phyloP scores from a whole-genome alignment of 2,113 vertebrate genomes.

The Carollia perspicillata region DNA sequence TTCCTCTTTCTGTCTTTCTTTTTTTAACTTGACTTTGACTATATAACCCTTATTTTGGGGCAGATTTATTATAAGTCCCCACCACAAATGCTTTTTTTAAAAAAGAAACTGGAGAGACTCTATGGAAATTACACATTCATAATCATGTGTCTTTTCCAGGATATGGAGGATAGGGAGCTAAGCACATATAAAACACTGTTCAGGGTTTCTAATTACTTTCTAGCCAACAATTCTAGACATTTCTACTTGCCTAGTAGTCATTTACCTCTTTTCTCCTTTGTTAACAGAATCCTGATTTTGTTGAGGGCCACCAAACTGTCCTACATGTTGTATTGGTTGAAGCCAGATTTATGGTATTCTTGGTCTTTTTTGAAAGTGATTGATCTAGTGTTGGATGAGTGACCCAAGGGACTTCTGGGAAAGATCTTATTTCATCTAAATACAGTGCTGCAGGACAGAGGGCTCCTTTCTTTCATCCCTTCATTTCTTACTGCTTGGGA shows the following conservation, averaged over 20 bases:
- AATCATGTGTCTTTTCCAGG: background rate
- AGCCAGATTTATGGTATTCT: background rate
- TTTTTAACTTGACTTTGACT: background rate
- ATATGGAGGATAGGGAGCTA: background rate
- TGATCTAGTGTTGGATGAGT: background rate
- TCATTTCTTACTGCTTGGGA: background rate
- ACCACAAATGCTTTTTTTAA: background rate
- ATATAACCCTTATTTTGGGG: background rate
- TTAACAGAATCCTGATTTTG: constrained; percentile 10
- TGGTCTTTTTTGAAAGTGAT: background rate
- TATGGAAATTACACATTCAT: background rate
- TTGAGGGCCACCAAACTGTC: background rate
- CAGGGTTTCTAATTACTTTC: background rate
- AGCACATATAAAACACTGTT: background rate
- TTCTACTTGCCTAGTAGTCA: background rate
- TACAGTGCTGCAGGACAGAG: background rate
- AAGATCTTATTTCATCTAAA: background rate
- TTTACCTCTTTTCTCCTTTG: background rate
- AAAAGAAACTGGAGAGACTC: background rate
- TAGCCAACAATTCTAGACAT: background rate
- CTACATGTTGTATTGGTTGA: background rate
- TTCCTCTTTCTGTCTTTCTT: background rate
- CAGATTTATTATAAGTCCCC: background rate
- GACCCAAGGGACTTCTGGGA: background rate
- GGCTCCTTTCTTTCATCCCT: background rate